Evolutionary conservation across 2,888 invertebrate genomes (phyloP).

Genomic region (Yponomeuta malinellus): DNA sequence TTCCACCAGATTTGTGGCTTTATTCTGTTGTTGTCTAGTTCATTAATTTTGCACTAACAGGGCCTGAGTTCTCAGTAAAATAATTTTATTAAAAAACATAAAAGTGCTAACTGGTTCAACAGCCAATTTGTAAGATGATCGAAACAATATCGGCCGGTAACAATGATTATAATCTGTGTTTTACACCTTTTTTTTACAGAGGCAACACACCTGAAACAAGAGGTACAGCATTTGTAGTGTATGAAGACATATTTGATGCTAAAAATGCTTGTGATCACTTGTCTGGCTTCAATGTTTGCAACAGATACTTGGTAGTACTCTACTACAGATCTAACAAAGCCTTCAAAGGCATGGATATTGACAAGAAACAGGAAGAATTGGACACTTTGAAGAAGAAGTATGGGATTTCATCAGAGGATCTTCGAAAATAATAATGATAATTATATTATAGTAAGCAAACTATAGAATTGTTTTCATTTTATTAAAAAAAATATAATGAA

Average conservation of each 20-base stretch:
- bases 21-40: neutral
- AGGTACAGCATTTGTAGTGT: slow-evolving; percentile 99
- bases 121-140: too few relatives aligned
- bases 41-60: neutral
- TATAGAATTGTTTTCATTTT: too few relatives aligned
- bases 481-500: too few relatives aligned
- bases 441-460: neutral
- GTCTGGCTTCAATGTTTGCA: slow-evolving; percentile 99
- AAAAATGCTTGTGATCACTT: slow-evolving; percentile 99
- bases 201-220: slow-evolving; percentile 98
- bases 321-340: slow-evolving; percentile 98
- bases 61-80: neutral
- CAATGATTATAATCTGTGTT: too few relatives aligned
- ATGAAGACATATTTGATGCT: slow-evolving; percentile 99
- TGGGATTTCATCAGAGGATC: slow-evolving; percentile 80
- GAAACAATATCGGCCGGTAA: too few relatives aligned
- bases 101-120: too few relatives aligned
- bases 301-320: slow-evolving; percentile 97
- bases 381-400: slow-evolving; percentile 97
- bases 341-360: slow-evolving; percentile 95
- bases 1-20: too few relatives aligned
- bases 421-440: slow-evolving; percentile 50
- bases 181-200: slow-evolving; percentile 64
- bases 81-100: neutral
- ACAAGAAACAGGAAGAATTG: slow-evolving; percentile 96